Base-by-base conservation (phyloP, 2,797 vertebrate species). In the Numenius phaeopus region DNA sequence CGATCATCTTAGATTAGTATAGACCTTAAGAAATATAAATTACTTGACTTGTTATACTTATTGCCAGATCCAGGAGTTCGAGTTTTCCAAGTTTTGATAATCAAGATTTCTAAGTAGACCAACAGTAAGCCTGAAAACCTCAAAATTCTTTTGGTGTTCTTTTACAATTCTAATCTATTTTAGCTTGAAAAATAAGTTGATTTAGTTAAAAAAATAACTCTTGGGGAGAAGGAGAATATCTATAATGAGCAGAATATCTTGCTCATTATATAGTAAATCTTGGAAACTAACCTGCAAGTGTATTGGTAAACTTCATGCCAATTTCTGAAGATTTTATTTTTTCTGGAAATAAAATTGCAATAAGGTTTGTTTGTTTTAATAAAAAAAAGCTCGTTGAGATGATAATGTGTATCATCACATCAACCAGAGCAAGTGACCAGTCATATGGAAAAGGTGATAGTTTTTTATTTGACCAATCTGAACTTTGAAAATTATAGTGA, bases 151-250 rank as follows among this genome's bases (percentile, higher is more conserved):
- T 16, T 58, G 4, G 6, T 67, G 9, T 55, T 79, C 3, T 46
- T 62, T 65, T 44, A 59, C 5, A 29, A 15, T 55, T 83, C 66
- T 5, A 27, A 11, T 64, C 13, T 57, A 23, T 52, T 81, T 75
- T 75, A 34, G 4, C 32, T 72, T 50, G 27, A 42, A 76, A 82
- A 85, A 57, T 24, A 52, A 4, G 11, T 64, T 32, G 7, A 11
- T 49, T 42, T n/a, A 46, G 61, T 72, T 32, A 3, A 29, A 87
- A 24, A 52, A 52, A 18, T 18, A 39, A 7, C 5, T 50, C 29
- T 26, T 52, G 7, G 9, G 5, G 2, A 0, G 2, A 58, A 15
- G 5, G 17, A 3, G 8, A 71, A 15, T 50, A 34, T 23, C 50
- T 87, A 15, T 16, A 65, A 57, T 21, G 39, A 73, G 30, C 4